Evolutionary conservation across 2,113 vertebrate species (phyloP).

Genomic region (Plotosus lineatus): DNA sequence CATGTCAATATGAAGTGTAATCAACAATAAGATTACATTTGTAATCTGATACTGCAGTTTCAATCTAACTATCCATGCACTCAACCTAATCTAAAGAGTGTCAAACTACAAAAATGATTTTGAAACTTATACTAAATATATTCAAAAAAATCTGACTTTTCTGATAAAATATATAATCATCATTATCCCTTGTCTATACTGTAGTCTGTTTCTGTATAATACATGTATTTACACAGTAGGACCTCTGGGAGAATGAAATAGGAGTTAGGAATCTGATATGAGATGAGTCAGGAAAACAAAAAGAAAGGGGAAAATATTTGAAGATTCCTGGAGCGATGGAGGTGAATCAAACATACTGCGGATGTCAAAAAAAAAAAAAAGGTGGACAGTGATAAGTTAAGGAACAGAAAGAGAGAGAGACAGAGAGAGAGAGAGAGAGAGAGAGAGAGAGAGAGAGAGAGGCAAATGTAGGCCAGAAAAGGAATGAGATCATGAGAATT

Average conservation of each 20-base stretch:
- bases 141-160: no score
- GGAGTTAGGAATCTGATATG: neutral
- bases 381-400: slow-evolving; percentile 13
- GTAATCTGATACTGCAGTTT: neutral
- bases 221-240: neutral
- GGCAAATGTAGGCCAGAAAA: neutral
- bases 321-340: slow-evolving; percentile 8
- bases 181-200: no score
- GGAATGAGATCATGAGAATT: slow-evolving; percentile 18
- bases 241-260: neutral
- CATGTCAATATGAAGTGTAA: neutral
- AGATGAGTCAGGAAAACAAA: neutral
- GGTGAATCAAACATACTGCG: neutral
- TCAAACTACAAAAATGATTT: neutral
- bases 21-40: neutral
- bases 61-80: neutral
- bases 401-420: neutral
- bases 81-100: neutral
- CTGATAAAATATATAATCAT: no score
- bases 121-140: no score
- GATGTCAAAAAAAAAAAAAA: slow-evolving; percentile 42
- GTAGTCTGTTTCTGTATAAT: no score
- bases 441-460: slow-evolving; percentile 20
- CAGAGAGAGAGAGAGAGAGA: slow-evolving; percentile 31
- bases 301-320: neutral